Base-by-base conservation (phyloP, 2,888 invertebrate genomes). In the Melieria crassipennis region DNA sequence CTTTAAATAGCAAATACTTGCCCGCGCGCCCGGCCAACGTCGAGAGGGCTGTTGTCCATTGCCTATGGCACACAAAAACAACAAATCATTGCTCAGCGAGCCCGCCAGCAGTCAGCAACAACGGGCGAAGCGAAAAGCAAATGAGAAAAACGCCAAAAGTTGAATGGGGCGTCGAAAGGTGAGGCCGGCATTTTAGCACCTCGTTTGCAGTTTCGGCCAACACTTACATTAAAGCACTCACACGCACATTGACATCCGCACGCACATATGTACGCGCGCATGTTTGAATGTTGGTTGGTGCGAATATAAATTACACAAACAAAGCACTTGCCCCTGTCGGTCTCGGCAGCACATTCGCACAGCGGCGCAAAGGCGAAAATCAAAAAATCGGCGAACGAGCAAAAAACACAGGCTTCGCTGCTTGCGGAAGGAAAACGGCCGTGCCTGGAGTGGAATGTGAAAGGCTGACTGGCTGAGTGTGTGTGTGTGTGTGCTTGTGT, bases 221-320 rank as follows among this genome's bases (percentile, higher is more conserved):
- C 43, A 57, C 65, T 70, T 48, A 60, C 43, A 65, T 46, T 58
- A 11, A 43, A 9, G 55, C 52, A 11, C 45, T 52, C n/a, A 69
- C 56, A 72, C 63, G 48, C 48, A 9, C 64, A 52, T 1, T 13
- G 45, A 47, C 10, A 42, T 58, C 42, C 16, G 42, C n/a, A 11
- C 11, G 57, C 16, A 4, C 50, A 11, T 11, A 45, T 55, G 16
- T 65, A 9, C 11, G 43, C 9, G 42, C 48, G 61, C 13, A 6
- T 47, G 45, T 65, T 55, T 45, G 13, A 46, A 43, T 43, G 50
- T 71, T 57, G 16, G 46, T 11, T 47, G 16, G 16, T 52, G 58
- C 52, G 66, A 48, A 69, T 57, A 69, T 57, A 69, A 67, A 57
- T 69, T 64, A 64, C 62, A 58, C 57, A 57, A 69, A 69, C 69